Base-by-base conservation (phyloP, 1,140 invertebrate species). In the Drosophila lacertosa region DNA sequence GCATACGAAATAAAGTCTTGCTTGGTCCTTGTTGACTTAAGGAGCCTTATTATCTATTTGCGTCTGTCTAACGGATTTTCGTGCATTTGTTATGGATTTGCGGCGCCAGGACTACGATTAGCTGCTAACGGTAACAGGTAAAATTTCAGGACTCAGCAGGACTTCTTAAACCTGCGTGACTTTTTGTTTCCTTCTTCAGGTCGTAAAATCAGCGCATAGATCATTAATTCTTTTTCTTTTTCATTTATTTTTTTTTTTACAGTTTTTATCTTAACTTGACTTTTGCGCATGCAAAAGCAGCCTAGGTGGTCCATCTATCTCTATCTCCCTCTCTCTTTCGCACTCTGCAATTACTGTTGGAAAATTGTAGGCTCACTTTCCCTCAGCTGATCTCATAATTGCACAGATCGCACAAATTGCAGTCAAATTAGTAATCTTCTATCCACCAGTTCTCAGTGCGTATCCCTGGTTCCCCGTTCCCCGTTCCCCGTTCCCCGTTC, bases 71-170 rank as follows among this genome's bases (percentile, higher is more conserved):
- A 89, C 84, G 84, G 84, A 77, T 89, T 89, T 89, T 89, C 84
- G 33, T 77, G 79, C 84, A 89, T 89, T 89, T 89, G 65, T 77
- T 84, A 84, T 84, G 83, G 84, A 89, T 89, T 89, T 89, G 89
- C 80, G 84, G 84, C 84, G 84, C 84, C 84, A 89, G 84, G 59
- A 64, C 66, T 74, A 74, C 77, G 86, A 86, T 80, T 81, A 80
- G 81, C 69, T 51, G 26, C 16, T 3, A 10, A n/a, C n/a, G 20
- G 7, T 11, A 37, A 33, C 57, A 65, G 60, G 72, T 70, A 66
- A 54, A 18, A 15, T 16, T 53, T 22, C 7, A 48, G 50, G 32
- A 47, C 82, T 33, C 82, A 73, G 82, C 82, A 55, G 74, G 82
- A 58, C 1, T 20, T 42, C 2, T 2, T 32, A 20, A 16, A 29